Conservation (phyloP, 2,888 invertebrate genomes). For the Oscheius sp. region DNA sequence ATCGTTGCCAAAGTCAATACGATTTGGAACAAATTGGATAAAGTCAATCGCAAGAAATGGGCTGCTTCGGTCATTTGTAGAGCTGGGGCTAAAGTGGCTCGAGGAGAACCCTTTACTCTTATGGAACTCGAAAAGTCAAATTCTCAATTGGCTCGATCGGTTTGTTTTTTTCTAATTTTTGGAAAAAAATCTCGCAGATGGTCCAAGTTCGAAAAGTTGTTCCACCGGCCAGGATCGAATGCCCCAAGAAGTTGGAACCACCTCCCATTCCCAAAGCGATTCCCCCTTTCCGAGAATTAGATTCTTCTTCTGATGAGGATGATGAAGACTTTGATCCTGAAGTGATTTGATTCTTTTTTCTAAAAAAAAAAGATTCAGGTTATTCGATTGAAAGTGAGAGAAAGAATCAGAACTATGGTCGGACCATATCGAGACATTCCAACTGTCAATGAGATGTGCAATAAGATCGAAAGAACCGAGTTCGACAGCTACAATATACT, state of each 20-base stretch:
- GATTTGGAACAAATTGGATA: background rate
- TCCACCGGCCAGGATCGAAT: background rate
- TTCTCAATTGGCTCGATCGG: background rate
- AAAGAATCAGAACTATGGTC: slow-evolving; percentile 44
- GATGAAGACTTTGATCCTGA: background rate
- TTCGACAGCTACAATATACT: slow-evolving; percentile 63
- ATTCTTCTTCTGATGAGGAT: background rate
- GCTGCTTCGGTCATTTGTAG: background rate
- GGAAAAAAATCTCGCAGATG: slow-evolving; percentile 5
- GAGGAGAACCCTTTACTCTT: slow-evolving; percentile 1
- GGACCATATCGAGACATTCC: slow-evolving; percentile 59
- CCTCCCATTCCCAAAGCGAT: background rate
- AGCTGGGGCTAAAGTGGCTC: background rate
- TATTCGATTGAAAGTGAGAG: slow-evolving; percentile 49
- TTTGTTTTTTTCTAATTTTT: too few species aligned
- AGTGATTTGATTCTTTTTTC: background rate
- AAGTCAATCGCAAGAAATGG: background rate
- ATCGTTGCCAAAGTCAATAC: background rate
- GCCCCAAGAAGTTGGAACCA: background rate
- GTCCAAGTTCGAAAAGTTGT: background rate
- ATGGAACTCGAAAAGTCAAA: background rate
- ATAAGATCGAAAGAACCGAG: slow-evolving; percentile 51
- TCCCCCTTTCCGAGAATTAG: background rate
- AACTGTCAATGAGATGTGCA: slow-evolving; percentile 37
- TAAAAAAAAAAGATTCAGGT: background rate